These are phyloP conservation scores for Sesia apiformis DNA, from an alignment of 2,888 invertebrate species.

Conservation along the genomic window DNA sequence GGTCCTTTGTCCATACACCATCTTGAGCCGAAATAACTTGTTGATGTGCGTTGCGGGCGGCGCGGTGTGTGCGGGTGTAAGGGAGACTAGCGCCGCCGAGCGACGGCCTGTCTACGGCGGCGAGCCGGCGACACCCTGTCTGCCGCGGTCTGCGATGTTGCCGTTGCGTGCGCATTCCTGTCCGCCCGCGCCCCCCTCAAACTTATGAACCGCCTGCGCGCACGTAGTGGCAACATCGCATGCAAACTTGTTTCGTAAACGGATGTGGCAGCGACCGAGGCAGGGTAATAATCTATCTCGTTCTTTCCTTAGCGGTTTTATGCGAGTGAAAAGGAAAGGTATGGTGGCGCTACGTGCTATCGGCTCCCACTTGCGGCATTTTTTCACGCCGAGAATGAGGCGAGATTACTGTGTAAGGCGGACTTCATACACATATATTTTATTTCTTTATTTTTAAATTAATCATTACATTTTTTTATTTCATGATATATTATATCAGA, in stretches of 20 bases:
- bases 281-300: constrained; percentile 50
- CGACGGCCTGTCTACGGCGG: constrained; percentile 87
- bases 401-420: constrained; percentile 72
- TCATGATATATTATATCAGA: too few species aligned
- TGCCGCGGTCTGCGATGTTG: constrained; percentile 87
- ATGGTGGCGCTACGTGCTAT: constrained; percentile 73
- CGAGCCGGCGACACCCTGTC: constrained; percentile 95
- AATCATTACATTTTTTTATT: too few species aligned
- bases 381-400: constrained; percentile 79
- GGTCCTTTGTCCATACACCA: constrained; percentile 45
- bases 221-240: constrained; percentile 71
- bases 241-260: constrained; percentile 82
- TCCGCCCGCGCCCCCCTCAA: constrained; percentile 58
- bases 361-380: constrained; percentile 77
- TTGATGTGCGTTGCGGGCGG: constrained; percentile 63
- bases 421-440: constrained; percentile 47
- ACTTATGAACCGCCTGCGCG: constrained; percentile 59
- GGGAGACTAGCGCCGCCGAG: constrained; percentile 71
- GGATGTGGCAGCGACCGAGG: constrained; percentile 78
- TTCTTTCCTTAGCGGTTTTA: constrained; percentile 23
- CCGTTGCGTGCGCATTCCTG: constrained; percentile 72
- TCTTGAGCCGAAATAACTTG: constrained; percentile 69
- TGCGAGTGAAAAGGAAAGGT: constrained; percentile 41
- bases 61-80: constrained; percentile 39
- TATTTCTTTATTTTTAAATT: too few species aligned